Evolutionary conservation across 2,113 vertebrate species (phyloP), one percentile per base, ranked within the genome.

Genomic region (Glareola pratincola): DNA sequence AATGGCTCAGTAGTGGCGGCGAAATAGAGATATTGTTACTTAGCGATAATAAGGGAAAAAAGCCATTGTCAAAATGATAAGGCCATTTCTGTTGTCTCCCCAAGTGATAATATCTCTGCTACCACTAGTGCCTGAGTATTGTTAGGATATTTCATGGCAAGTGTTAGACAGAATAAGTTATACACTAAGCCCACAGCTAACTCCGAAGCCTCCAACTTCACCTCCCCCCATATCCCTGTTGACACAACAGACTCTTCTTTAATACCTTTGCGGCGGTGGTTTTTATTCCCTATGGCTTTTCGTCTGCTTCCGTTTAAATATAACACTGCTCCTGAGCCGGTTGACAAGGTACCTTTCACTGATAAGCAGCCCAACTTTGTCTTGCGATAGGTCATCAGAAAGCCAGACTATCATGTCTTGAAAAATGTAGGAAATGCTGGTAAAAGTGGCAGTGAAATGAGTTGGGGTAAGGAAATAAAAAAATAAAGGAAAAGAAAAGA

Each of bases 11-110:
- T 82, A 84, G 92, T 78, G 48, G 69, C 12, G 23, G 84, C 54
- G 95, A 94, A 98, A 96, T 90, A 96, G 94, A 97, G 95, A 97
- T 96, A 97, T 94, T 97, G 96, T 96, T 98, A 97, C 92, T 94
- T 96, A 94, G 94, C 0, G 91, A 95, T 97, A 97, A 97, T 96
- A 97, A 96, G 91, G 89, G 95, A 54, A 95, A 96, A 95, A 96
- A 97, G 90, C 64, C 88, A 90, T 96, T 95, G 96, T 97, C 96
- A 96, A 96, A 97, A 97, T 96, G 96, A 97, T 96, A 97, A 96
- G 95, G 88, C 96, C 88, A 87, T 97, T 98, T 97, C 94, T 94
- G 93, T 95, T 92, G 86, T 96, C 95, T 97, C 96, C 96, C 95
- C 90, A 92, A 97, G 96, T 96, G 95, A 97, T 97, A 97, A 96